A percentile compares a stretch with the other conserved stretches of the same genome.
Evolutionary conservation across 2,797 vertebrate species (phyloP).

Genomic region (Typhlichthys eigenmanni): DNA sequence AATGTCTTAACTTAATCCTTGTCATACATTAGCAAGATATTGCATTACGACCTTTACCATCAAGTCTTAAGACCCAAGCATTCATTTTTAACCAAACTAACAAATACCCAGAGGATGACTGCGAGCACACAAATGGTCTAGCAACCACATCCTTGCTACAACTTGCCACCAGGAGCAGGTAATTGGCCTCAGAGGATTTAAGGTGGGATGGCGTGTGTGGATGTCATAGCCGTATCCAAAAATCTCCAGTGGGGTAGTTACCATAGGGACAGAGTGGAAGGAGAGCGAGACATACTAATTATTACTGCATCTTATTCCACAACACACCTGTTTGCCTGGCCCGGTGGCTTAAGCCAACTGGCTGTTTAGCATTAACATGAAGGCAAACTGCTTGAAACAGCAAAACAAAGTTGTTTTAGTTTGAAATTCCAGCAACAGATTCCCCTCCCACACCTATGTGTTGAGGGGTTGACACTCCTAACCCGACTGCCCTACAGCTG

Average conservation of each 20-base stretch:
- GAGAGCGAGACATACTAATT: constrained; percentile 72
- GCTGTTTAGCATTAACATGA: constrained; percentile 19
- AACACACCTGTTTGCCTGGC: constrained; percentile 70
- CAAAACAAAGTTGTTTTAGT: too few species aligned
- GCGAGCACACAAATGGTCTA: constrained; percentile 53
- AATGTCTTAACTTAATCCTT: too few species aligned
- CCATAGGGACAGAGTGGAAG: constrained; percentile 61
- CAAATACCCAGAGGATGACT: constrained; percentile 61
- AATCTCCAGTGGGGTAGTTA: constrained; percentile 75
- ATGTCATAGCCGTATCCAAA: constrained; percentile 59
- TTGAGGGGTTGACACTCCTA: too few species aligned
- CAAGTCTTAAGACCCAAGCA: too few species aligned
- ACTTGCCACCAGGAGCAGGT: constrained; percentile 76
- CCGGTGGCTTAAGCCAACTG: constrained; percentile 36
- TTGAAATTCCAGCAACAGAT: too few species aligned
- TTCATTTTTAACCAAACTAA: constrained; percentile 16
- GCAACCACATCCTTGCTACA: constrained; percentile 75
- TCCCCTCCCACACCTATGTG: too few species aligned
- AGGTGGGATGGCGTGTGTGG: constrained; percentile 52
- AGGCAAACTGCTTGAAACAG: too few species aligned
- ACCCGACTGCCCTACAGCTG: too few species aligned
- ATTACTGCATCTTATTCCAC: constrained; percentile 72
- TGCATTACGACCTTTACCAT: too few species aligned
- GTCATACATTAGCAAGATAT: too few species aligned
- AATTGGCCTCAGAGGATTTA: constrained; percentile 78